phyloP scores from a whole-genome alignment of 2,113 vertebrate species.

The Budorcas taxicolor region DNA sequence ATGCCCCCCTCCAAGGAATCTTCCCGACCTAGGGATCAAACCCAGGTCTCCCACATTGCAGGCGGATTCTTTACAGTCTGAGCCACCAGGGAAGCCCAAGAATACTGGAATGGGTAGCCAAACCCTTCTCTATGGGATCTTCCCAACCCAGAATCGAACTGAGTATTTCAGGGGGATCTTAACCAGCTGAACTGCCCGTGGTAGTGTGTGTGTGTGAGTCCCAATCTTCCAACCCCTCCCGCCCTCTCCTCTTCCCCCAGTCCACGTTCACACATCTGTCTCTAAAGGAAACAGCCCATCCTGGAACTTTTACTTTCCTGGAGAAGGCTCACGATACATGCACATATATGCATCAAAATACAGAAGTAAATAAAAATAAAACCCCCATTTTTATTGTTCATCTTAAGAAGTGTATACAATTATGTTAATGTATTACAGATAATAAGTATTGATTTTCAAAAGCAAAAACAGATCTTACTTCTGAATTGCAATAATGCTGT shows the following conservation, averaged over 20 bases:
- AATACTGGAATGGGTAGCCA: neutral
- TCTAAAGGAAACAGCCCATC: neutral
- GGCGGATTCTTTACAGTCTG: rapidly evolving
- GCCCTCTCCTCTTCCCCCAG: neutral
- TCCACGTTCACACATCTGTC: neutral
- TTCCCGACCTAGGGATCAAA: neutral
- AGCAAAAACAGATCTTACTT: neutral
- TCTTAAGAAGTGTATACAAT: neutral
- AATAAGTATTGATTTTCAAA: neutral
- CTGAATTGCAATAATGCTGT: neutral
- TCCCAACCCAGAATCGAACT: neutral
- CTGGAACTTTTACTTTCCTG: neutral
- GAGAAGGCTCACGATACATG: neutral
- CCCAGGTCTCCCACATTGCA: neutral
- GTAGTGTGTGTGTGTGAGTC: neutral
- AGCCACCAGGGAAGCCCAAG: neutral
- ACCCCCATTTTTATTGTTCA: neutral
- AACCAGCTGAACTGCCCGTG: neutral
- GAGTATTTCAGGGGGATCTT: neutral
- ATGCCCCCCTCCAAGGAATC: neutral
- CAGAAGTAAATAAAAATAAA: neutral
- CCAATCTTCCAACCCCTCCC: neutral
- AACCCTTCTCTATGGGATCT: neutral
- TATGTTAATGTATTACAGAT: neutral
- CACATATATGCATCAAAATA: neutral